A percentile compares a stretch with the other conserved stretches of the same genome.
phyloP scores from a whole-genome alignment of 2,797 vertebrate species.

The Sorex maritimensis region DNA sequence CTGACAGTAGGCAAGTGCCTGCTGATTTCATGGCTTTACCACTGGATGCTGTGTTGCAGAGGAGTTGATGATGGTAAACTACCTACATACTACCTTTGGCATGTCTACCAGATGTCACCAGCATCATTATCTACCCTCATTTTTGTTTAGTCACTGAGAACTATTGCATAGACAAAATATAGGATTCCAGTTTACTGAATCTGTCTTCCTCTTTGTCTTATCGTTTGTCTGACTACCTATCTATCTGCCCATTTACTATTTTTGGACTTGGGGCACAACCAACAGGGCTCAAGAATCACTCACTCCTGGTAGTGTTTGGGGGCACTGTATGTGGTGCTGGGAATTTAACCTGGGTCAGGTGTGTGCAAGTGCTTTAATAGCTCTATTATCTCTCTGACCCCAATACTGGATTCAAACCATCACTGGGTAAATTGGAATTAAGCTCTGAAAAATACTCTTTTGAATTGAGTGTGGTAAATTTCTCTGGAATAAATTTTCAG shows the following conservation, averaged over 20 bases:
- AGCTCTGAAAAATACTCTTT: conserved; percentile 42
- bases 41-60: conserved; percentile 10
- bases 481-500: neutral
- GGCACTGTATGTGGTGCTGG: no score
- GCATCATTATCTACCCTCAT: neutral
- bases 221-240: neutral
- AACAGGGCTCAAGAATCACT: no score
- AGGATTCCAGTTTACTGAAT: neutral
- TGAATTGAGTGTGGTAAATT: neutral
- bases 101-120: neutral
- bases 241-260: no score
- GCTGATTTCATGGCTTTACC: conserved; percentile 3
- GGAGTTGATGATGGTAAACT: neutral
- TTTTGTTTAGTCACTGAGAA: conserved; percentile 31
- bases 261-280: no score
- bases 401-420: neutral
- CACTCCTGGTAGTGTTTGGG: no score
- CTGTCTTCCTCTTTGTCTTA: neutral
- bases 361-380: no score
- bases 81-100: conserved; percentile 23
- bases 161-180: neutral
- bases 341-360: neutral
- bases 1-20: neutral
- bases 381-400: neutral
- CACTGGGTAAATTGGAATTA: conserved; percentile 21